Conservation (phyloP, 2,888 invertebrate genomes). For the Lepidocyrtoides sp. region DNA sequence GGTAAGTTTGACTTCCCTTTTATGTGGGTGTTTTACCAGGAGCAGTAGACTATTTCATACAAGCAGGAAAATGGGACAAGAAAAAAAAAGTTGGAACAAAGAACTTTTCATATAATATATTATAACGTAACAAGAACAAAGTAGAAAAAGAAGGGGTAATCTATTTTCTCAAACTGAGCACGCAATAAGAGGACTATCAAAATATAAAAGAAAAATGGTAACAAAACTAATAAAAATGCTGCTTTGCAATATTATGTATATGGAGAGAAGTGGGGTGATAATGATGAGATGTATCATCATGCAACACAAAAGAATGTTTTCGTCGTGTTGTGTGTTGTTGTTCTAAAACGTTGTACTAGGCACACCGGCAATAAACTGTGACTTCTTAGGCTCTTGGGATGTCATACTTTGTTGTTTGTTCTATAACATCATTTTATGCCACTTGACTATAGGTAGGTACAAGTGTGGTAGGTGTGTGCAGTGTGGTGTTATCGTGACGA, state of each 20-base stretch:
- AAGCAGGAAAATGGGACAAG: not conserved
- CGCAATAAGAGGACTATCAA: conserved; percentile 29
- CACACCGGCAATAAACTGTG: conserved; percentile 69
- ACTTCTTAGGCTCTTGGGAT: conserved; percentile 69
- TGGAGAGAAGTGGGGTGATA: too few species aligned
- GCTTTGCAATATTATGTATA: not conserved
- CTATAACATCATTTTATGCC: not conserved
- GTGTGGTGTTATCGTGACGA: not conserved
- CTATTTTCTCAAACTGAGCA: conserved; percentile 27
- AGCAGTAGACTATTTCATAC: too few species aligned
- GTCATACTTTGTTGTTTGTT: conserved; percentile 48
- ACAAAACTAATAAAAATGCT: not conserved
- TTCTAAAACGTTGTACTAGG: not conserved
- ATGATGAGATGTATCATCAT: conserved; percentile 3
- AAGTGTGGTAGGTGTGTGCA: not conserved
- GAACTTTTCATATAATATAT: conserved; percentile 44
- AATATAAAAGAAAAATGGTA: not conserved
- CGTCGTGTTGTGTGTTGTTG: not conserved
- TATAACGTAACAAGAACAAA: conserved; percentile 55
- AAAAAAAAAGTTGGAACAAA: conserved; percentile 7
- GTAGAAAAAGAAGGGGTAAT: conserved; percentile 47
- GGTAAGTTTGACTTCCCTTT: not conserved
- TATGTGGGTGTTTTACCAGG: not conserved
- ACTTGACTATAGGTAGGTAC: conserved; percentile 34
- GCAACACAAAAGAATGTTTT: too few species aligned